Evolutionary conservation across 2,113 vertebrate species (phyloP).

Genomic region (Dromaius novaehollandiae): DNA sequence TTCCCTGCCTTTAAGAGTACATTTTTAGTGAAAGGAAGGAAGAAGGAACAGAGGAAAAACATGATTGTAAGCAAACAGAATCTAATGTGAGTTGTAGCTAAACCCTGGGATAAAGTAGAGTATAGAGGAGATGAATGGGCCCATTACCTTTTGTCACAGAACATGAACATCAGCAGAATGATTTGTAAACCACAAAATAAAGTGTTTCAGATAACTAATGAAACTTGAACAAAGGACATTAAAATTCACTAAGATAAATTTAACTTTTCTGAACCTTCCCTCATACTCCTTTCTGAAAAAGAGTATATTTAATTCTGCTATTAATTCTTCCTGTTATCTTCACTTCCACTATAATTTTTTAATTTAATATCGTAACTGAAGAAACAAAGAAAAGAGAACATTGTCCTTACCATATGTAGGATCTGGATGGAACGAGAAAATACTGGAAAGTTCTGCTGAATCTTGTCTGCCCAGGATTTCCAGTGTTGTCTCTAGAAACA

Average conservation of each 20-base stretch:
- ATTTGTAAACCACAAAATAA: neutral
- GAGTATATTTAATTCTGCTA: neutral
- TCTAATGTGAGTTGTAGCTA: neutral
- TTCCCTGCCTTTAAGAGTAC: neutral
- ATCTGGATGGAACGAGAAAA: neutral
- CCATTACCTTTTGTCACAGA: neutral
- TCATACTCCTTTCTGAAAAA: neutral
- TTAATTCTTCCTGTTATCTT: neutral
- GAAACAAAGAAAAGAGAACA: neutral
- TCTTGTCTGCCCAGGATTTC: neutral
- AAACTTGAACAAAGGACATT: neutral
- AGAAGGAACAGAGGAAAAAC: neutral
- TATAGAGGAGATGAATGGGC: neutral
- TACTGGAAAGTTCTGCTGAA: neutral
- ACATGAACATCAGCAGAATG: neutral
- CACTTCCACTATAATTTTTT: neutral
- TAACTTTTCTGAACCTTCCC: neutral
- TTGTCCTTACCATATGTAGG: neutral
- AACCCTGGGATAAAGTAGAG: neutral
- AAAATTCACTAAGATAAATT: neutral
- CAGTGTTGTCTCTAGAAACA: neutral
- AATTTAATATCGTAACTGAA: neutral
- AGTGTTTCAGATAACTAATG: neutral
- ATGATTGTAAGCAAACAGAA: neutral
- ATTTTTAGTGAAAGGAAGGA: neutral